phyloP scores from a whole-genome alignment of 1,140 invertebrate genomes.

The Nebria ingens region DNA sequence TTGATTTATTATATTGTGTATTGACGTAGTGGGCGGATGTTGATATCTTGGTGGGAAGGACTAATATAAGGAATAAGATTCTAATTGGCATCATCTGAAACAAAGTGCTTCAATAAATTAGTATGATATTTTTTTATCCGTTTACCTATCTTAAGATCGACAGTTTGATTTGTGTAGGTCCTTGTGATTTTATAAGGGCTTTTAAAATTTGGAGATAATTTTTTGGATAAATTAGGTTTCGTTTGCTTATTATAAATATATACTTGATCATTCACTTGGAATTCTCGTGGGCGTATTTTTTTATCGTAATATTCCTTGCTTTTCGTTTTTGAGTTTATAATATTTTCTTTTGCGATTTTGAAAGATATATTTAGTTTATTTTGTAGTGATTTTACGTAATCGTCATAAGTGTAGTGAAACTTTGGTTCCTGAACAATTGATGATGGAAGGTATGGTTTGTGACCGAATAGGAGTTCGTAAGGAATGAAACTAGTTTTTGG shows the following conservation, averaged over 20 bases:
- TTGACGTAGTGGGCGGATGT: constrained; percentile 1
- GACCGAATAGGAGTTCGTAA: constrained; percentile 36
- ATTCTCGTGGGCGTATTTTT: constrained; percentile 26
- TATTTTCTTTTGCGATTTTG: constrained; percentile 16
- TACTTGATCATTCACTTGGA: constrained; percentile 28
- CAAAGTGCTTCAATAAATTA: constrained; percentile 20
- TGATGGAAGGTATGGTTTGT: constrained; percentile 28
- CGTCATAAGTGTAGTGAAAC: constrained; percentile 20
- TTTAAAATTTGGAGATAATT: constrained; percentile 27
- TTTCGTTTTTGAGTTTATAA: constrained; percentile 17
- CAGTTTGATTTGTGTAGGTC: constrained; percentile 27
- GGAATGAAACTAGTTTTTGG: constrained; percentile 30
- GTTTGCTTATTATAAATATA: constrained; percentile 19
- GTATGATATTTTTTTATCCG: constrained; percentile 17
- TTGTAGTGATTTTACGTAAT: constrained; percentile 26
- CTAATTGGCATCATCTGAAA: constrained; percentile 4
- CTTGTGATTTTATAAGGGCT: constrained; percentile 28
- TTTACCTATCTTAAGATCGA: constrained; percentile 13
- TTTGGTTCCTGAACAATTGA: constrained; percentile 21
- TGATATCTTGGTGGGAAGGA: constrained; percentile 5
- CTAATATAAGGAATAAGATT: constrained; percentile 9
- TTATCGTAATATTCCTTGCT: constrained; percentile 24
- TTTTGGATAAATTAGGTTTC: constrained; percentile 23
- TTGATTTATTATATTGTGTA: constrained; percentile 10
- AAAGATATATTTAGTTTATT: constrained; percentile 21